Evolutionary conservation across 2,797 vertebrate genomes (phyloP).

Genomic region (Rallus crepitans): DNA sequence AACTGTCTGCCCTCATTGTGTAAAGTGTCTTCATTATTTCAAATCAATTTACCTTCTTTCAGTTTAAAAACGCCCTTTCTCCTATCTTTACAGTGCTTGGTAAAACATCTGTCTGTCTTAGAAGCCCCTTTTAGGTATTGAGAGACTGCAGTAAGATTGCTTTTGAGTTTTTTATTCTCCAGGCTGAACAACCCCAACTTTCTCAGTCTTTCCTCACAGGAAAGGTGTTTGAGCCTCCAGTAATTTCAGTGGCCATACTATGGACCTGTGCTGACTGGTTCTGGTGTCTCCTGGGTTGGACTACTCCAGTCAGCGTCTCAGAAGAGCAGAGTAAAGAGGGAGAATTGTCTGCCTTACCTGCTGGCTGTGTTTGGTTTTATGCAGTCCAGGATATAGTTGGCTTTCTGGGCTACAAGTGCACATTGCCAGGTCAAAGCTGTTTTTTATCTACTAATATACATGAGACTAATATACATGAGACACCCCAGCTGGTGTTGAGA

Average conservation of each 20-base stretch:
- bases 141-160: rapidly evolving
- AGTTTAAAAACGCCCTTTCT: neutral
- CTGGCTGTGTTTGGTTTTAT: neutral
- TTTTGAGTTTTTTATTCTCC: neutral
- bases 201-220: neutral
- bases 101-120: neutral
- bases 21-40: neutral
- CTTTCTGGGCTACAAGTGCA: neutral
- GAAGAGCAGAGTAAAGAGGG: rapidly evolving
- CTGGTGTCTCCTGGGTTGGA: neutral
- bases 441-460: neutral
- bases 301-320: neutral
- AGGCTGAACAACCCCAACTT: neutral
- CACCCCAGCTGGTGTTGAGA: neutral
- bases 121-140: rapidly evolving
- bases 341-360: neutral
- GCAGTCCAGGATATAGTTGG: neutral
- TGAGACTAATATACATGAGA: rapidly evolving
- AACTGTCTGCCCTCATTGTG: neutral
- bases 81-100: neutral
- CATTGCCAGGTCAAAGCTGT: rapidly evolving
- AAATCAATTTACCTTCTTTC: neutral
- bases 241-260: neutral
- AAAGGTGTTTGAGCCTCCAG: neutral
- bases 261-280: neutral